Base-by-base conservation (phyloP, 2,888 invertebrate species). In the Hydraecia micacea region DNA sequence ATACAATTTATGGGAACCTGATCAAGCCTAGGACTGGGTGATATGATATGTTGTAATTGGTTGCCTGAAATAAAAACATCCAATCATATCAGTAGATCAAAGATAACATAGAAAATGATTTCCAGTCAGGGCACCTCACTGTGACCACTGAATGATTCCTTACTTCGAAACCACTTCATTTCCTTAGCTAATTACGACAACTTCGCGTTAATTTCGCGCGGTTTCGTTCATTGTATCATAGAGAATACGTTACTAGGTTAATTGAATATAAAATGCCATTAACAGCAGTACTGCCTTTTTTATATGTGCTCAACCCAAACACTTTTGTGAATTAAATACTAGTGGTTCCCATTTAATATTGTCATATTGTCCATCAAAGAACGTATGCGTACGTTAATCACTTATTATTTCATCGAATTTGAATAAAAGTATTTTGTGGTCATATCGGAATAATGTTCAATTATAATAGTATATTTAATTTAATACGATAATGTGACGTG, bases 401-500 rank as follows among this genome's bases (percentile, higher is more conserved):
- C 1, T 21, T 21, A 52, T 69, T 36, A 49, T 69, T 36, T 36
- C 9, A 18, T 36, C 18, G 1, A 36, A 70, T 36, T 36, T 36
- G 18, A 11, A 67, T 18, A 68, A 3, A 21, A 69, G 36, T 86
- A 80, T 76, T 74, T 84, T 69, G 78, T 80, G 65, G 73, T 76
- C 87, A 79, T 81, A 81, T 81, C 69, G 42, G 39, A 72, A 39
- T 52, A 46, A 69, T 67, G 25, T 32, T 36, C 67, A 75, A 60
- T 49, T 60, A 18, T 36, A 55, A 49, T 46, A 55, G 36, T 52
- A 58, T 58, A 36, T n/a, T 32, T 67, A 69, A 49, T 77, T 67
- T 60, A 62, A 75, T 68, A 80, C 63, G 46, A 42, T 76, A 36
- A 36, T 75, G 36, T 75, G 73, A 25, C 18, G 42, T 74, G 66